A percentile compares a stretch with the other conserved stretches of the same genome.
These are phyloP conservation scores for Osmerus eperlanus DNA, from an alignment of 2,113 vertebrate species.

Conservation along the genomic window DNA sequence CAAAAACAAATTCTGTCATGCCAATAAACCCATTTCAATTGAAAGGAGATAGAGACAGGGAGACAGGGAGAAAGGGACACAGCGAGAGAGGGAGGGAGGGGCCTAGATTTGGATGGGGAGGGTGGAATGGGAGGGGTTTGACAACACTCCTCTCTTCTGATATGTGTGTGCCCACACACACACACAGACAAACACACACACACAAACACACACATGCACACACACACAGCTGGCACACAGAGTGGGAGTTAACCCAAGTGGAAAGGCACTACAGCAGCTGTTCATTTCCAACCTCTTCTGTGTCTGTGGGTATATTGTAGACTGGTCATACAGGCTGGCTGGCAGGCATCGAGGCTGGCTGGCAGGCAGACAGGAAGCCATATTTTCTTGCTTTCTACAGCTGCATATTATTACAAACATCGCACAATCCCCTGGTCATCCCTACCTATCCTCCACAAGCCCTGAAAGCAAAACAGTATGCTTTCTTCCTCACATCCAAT, in stretches of 20 bases:
- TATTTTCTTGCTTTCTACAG: too few relatives aligned
- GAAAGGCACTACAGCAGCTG: neutral
- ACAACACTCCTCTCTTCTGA: neutral
- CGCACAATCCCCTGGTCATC: too few relatives aligned
- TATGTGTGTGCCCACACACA: neutral
- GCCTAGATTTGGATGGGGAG: neutral
- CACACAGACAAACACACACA: conserved; percentile 16
- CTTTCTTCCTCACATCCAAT: too few relatives aligned
- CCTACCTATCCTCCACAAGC: too few relatives aligned
- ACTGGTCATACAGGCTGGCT: too few relatives aligned
- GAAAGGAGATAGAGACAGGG: neutral
- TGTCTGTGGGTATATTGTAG: neutral
- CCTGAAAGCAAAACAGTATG: too few relatives aligned
- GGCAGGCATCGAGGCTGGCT: too few relatives aligned
- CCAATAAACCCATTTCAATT: too few relatives aligned
- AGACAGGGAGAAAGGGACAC: conserved; percentile 22
- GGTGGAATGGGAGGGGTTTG: neutral
- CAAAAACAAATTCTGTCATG: too few relatives aligned
- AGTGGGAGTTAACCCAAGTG: neutral
- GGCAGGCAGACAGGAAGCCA: too few relatives aligned
- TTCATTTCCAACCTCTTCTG: neutral
- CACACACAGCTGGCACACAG: conserved; percentile 22
- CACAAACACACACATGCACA: conserved; percentile 16
- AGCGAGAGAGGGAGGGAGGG: conserved; percentile 22
- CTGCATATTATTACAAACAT: too few relatives aligned